A percentile compares a stretch with the other conserved stretches of the same genome.
phyloP scores from a whole-genome alignment of 2,888 invertebrate species.

The Pristionchus japonicus region DNA sequence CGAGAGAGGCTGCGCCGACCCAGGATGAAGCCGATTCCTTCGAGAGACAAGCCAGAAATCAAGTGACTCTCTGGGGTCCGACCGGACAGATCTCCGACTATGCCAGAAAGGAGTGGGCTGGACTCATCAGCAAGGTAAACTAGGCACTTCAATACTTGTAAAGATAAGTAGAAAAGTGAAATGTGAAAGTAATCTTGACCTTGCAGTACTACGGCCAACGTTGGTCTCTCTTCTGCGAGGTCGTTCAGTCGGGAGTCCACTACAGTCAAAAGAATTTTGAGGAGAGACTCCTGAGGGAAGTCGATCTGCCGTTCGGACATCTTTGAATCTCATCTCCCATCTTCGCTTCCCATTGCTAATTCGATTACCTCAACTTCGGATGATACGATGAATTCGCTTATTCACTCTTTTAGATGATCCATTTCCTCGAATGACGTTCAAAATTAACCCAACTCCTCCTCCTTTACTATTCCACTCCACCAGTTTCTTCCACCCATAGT shows the following conservation, averaged over 20 bases:
- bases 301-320: slow-evolving; percentile 52
- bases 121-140: slow-evolving; percentile 75
- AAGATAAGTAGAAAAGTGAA: too few relatives aligned
- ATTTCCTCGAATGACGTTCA: too few relatives aligned
- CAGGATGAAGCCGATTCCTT: slow-evolving; percentile 74
- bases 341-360: neutral
- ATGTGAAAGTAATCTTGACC: neutral
- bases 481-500: too few relatives aligned
- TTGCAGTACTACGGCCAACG: slow-evolving; percentile 56
- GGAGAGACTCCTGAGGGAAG: slow-evolving; percentile 49
- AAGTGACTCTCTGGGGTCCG: slow-evolving; percentile 94
- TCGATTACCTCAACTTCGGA: neutral
- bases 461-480: neutral
- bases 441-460: neutral
- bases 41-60: slow-evolving; percentile 90
- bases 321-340: neutral
- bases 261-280: slow-evolving; percentile 54
- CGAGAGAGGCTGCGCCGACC: neutral
- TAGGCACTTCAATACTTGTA: too few relatives aligned
- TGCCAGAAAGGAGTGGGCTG: slow-evolving; percentile 93
- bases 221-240: slow-evolving; percentile 61
- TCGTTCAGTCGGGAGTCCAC: slow-evolving; percentile 51
- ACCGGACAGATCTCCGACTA: slow-evolving; percentile 88
- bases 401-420: too few relatives aligned
- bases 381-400: too few relatives aligned